phyloP scores from a whole-genome alignment of 2,797 vertebrate genomes.

The Calcarius lapponicus region DNA sequence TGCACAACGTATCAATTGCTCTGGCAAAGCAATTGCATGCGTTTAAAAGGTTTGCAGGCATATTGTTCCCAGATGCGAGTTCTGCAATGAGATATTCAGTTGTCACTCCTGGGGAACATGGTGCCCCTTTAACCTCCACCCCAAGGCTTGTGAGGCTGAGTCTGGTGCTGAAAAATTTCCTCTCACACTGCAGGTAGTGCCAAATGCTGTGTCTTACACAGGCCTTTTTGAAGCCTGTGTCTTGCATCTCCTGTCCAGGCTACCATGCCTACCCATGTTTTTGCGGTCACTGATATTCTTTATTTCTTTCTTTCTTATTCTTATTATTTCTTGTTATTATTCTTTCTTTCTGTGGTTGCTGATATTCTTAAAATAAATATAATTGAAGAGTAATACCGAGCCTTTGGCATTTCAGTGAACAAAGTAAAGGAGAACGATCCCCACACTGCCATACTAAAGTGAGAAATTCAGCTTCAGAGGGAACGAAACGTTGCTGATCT shows the following conservation, averaged over 20 bases:
- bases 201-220: background rate
- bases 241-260: background rate
- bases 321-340: background rate
- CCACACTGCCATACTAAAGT: background rate
- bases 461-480: background rate
- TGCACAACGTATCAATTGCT: conserved; percentile 67
- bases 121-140: conserved; percentile 68
- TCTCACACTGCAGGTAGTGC: background rate
- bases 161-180: conserved; percentile 23
- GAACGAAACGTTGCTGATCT: background rate
- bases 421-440: background rate
- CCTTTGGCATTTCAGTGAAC: background rate
- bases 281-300: background rate
- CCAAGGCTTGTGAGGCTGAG: background rate
- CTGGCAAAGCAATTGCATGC: conserved; percentile 60
- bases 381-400: background rate
- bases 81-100: conserved; percentile 60
- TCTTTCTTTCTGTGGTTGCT: background rate
- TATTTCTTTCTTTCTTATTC: background rate
- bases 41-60: conserved; percentile 55
- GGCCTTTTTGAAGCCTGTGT: background rate
- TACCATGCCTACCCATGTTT: background rate
- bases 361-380: background rate
- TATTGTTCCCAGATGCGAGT: conserved; percentile 72
- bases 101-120: conserved; percentile 46